Base-by-base conservation (phyloP, 2,888 invertebrate species). In the Chirona hameri region DNA sequence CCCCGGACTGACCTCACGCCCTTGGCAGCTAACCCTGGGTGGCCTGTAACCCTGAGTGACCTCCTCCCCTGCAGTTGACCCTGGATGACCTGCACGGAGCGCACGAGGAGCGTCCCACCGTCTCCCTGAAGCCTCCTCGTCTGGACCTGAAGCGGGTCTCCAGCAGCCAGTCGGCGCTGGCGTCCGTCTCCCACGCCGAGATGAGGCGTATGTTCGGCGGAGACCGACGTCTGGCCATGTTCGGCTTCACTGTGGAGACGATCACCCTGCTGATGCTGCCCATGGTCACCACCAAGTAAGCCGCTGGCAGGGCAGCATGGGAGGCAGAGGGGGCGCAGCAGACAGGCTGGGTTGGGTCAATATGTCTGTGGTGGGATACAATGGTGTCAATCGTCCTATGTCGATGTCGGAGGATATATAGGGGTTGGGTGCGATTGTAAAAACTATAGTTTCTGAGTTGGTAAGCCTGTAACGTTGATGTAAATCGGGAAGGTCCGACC, bases 221-320 rank as follows among this genome's bases (percentile, higher is more conserved):
- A 83, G 99, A 99, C 89, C 92, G 94, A 83, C 90, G 99, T 60
- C 91, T 99, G 72, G 92, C 95, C 1, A 90, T 99, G 84, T 98
- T 94, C 88, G 95, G 96, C 81, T 99, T 98, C 89, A 97, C 97
- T 0, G 93, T 96, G 60, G 99, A 99, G 89, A 95, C 97, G 0
- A 94, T 99, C 87, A 94, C 95, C 87, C 92, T 99, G 91, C 91
- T 99, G 31, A 90, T 99, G 65, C 89, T 99, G 83, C 99, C 99
- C 0, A 99, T 99, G 99, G 93, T 99, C 85, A 93, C 94, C 87
- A 95, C 95, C 87, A 95, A 95, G 96, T 96, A 88, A 89, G 92
- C 12, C 29, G 65, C 65, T 60, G 60, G 24, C 1, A 3, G 52
- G 52, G 18, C 15, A 48, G 21, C n/a, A n/a, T n/a, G 79, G 69